A percentile compares a stretch with the other conserved stretches of the same genome.
Evolutionary conservation across 1,140 invertebrate species (phyloP).

Genomic region (Aleiodes sp.): DNA sequence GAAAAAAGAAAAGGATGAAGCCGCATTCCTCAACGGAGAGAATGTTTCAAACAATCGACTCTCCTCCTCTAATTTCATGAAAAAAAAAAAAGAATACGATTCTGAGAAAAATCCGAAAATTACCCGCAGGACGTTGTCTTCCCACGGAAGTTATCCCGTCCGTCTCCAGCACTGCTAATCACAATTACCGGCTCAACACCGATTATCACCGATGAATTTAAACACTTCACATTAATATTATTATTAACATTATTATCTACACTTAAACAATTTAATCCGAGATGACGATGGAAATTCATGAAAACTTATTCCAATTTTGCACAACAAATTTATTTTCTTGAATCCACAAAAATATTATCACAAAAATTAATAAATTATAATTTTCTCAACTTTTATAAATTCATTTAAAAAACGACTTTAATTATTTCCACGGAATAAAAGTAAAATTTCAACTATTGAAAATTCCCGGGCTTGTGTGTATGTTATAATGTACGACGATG

Average conservation of each 20-base stretch:
- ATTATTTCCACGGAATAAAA: not conserved
- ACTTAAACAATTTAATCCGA: conserved; percentile 25
- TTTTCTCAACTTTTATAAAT: not conserved
- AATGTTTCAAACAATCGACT: not conserved
- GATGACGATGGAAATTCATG: conserved; percentile 1
- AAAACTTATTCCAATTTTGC: not conserved
- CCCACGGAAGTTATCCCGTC: conserved; percentile 35
- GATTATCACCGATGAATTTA: not conserved
- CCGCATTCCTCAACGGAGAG: not conserved
- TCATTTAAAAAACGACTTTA: too few species aligned
- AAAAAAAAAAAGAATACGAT: conserved; percentile 5
- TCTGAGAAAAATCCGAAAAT: not conserved
- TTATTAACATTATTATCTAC: not conserved
- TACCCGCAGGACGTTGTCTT: conserved; percentile 39
- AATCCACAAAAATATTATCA: not conserved
- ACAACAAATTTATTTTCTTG: not conserved
- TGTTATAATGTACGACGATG: too few species aligned
- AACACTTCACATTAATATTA: not conserved
- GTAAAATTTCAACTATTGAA: conserved; percentile 6
- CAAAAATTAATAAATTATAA: not conserved
- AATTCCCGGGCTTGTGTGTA: conserved; percentile 5
- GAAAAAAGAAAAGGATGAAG: conserved; percentile 20
- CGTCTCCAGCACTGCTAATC: conserved; percentile 39
- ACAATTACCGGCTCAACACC: conserved; percentile 17
- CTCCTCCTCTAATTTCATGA: not conserved